Conservation (phyloP, 1,140 invertebrate genomes). For the Halyomorpha halys region DNA sequence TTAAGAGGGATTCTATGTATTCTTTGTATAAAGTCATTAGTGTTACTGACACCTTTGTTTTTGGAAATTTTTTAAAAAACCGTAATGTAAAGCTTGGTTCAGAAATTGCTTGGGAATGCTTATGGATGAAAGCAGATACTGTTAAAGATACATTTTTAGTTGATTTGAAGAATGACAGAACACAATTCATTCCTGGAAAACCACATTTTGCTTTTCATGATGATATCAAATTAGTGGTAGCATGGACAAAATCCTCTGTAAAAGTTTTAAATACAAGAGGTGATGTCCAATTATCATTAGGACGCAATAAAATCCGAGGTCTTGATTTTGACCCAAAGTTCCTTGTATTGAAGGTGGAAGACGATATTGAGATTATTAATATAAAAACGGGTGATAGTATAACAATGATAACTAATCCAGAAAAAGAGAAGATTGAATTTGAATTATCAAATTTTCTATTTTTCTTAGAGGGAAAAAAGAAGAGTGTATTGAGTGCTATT, state of each 20-base stretch:
- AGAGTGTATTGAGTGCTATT: background rate
- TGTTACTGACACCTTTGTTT: constrained; percentile 3
- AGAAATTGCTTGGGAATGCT: constrained; percentile 2
- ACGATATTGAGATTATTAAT: constrained; percentile 2
- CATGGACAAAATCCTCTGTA: constrained; percentile 1
- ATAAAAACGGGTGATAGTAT: background rate
- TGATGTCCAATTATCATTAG: background rate
- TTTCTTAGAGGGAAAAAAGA: background rate
- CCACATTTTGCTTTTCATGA: constrained; percentile 12
- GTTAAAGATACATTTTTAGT: constrained; percentile 9
- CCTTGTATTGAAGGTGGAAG: background rate
- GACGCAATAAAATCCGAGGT: background rate
- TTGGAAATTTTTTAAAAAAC: background rate
- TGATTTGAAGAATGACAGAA: background rate
- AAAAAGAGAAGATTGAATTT: constrained; percentile 11
- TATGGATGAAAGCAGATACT: constrained; percentile 9
- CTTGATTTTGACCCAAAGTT: background rate
- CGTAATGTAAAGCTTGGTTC: constrained; percentile 3
- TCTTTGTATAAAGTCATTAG: background rate
- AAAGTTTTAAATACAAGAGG: background rate
- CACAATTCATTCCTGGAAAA: constrained; percentile 4
- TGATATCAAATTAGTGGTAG: background rate
- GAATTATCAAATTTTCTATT: background rate
- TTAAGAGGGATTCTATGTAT: constrained; percentile 1
- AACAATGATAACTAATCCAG: background rate